Base-by-base conservation (phyloP, 1,140 invertebrate species). In the Protaetia brevitarsis region DNA sequence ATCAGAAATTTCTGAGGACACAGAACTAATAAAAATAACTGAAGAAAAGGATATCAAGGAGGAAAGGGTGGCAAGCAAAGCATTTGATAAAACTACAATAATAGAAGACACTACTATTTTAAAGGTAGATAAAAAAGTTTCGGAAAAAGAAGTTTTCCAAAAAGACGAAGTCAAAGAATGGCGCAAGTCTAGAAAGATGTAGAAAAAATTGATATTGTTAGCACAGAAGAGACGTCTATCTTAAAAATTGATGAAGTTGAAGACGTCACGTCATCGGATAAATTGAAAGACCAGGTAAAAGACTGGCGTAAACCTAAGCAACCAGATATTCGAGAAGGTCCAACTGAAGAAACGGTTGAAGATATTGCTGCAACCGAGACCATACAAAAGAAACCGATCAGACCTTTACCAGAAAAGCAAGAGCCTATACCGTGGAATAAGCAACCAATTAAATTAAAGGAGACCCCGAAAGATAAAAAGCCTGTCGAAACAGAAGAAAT, bases 171-270 rank as follows among this genome's bases (percentile, higher is more conserved):
- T 29, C 28, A 27, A 29, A 27, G 21, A 8, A 16, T 51, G 45
- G 21, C 1, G 21, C 2, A 16, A 8, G 21, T 66, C 64, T 64
- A 74, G 68, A 64, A 73, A 72, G 68, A 81, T 76, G 78, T 80
- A 31, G 61, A 45, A 13, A 66, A 76, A 72, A 0, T 58, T 28
- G 68, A 67, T 74, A 75, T 6, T 74, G 8, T 71, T 5, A 28
- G 63, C 64, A 71, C 70, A 70, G 75, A 80, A 73, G 74, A 78
- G 57, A 70, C 77, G 67, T 71, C 80, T 37, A 79, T 79, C 3
- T 73, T 77, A 31, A 31, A 36, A 62, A 36, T 62, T 16, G 29
- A 26, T 62, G 59, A 61, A 30, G 34, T 30, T 1, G 6, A 2
- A 31, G 29, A 16, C 5, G 34, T 21, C 7, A 16, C 34, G n/a